Evolutionary conservation across 2,113 vertebrate species (phyloP).

Genomic region (Taurulus bubalis): DNA sequence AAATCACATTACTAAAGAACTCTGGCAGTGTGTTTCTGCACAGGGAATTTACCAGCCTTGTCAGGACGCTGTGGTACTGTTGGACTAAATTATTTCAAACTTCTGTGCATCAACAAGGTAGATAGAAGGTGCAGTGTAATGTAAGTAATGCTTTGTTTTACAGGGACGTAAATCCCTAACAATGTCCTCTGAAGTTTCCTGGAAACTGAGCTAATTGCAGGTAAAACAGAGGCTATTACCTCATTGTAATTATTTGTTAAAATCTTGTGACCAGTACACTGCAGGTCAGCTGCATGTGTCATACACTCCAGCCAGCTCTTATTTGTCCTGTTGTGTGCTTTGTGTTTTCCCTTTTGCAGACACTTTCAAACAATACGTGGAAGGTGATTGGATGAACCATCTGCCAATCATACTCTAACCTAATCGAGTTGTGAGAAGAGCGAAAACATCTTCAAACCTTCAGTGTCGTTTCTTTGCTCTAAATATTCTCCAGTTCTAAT

Average conservation of each 20-base stretch:
- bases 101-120: not conserved
- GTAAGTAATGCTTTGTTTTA: not conserved
- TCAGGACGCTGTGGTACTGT: not conserved
- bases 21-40: constrained; percentile 6
- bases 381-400: no score
- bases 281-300: not conserved
- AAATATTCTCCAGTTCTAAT: no score
- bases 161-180: not conserved
- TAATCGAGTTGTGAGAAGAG: no score
- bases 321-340: not conserved
- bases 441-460: no score
- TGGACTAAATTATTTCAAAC: not conserved
- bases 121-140: not conserved
- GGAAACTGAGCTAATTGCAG: not conserved
- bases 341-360: not conserved
- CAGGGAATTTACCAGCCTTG: not conserved
- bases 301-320: not conserved
- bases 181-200: not conserved
- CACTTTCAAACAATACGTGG: no score
- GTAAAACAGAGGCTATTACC: not conserved
- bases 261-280: not conserved
- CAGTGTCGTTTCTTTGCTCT: no score
- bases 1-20: constrained; percentile 15
- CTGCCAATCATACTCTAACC: no score
- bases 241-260: not conserved